These are phyloP conservation scores for Periparus ater DNA, from an alignment of 2,797 vertebrate species.

Conservation along the genomic window DNA sequence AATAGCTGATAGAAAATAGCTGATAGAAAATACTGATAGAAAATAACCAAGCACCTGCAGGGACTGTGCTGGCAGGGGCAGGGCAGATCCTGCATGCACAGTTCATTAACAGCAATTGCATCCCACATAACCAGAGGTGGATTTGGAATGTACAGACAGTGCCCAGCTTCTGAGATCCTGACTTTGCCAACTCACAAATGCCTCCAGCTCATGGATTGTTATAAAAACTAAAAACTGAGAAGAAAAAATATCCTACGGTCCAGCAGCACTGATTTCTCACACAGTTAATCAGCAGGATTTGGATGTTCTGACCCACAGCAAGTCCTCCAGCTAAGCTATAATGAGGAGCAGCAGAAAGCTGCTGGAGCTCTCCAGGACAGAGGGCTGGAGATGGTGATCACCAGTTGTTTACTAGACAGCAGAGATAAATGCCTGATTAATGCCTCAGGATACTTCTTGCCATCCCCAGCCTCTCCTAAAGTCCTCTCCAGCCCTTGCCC, in stretches of 20 bases:
- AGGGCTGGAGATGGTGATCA: not conserved
- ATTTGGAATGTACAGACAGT: not conserved
- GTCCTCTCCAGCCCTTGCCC: not conserved
- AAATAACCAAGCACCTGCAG: not conserved
- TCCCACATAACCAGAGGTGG: not conserved
- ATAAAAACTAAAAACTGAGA: not conserved
- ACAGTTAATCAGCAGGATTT: not conserved
- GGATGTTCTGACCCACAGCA: not conserved
- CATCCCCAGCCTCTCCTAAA: not conserved
- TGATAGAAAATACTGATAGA: not conserved
- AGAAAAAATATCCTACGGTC: not conserved
- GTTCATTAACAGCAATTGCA: not conserved
- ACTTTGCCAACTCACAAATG: not conserved
- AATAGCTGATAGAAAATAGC: not conserved
- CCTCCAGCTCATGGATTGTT: not conserved
- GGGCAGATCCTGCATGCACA: not conserved
- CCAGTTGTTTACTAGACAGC: not conserved
- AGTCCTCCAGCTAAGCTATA: not conserved
- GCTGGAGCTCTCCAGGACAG: not conserved
- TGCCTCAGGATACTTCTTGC: not conserved
- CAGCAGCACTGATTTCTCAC: not conserved
- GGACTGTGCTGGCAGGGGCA: not conserved
- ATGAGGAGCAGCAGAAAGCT: not conserved
- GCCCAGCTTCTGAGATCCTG: not conserved
- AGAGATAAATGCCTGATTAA: not conserved